A percentile compares a stretch with the other conserved stretches of the same genome.
Conservation (phyloP, 2,797 vertebrate species). For the Peromyscus melanophrys region DNA sequence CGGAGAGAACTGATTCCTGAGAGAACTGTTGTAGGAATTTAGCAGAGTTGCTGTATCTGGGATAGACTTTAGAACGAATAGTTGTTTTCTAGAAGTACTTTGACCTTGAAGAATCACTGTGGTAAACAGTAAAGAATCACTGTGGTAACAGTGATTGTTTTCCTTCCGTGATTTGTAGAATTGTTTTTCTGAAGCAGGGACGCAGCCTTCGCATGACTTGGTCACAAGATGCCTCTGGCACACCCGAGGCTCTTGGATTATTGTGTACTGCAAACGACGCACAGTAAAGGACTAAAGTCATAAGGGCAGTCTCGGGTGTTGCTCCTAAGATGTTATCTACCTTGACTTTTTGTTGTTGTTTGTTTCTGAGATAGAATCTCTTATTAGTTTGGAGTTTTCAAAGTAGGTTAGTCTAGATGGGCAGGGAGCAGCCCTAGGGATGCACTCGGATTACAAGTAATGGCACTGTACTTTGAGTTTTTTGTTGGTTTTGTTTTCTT, state of each 20-base stretch:
- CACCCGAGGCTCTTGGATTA: no score
- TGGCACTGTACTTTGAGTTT: background rate
- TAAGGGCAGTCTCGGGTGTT: background rate
- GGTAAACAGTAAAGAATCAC: no score
- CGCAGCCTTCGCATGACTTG: no score
- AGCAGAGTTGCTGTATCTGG: background rate
- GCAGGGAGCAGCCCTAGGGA: background rate
- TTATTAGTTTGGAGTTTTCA: background rate
- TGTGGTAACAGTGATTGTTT: background rate
- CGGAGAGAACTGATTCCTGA: background rate
- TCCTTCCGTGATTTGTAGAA: no score
- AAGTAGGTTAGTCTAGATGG: background rate
- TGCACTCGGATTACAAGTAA: background rate
- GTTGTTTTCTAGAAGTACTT: background rate
- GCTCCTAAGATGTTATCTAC: background rate
- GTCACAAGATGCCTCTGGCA: no score
- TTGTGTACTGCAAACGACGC: no score
- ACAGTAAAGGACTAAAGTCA: no score
- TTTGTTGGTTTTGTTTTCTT: background rate
- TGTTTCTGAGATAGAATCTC: background rate
- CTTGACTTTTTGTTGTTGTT: background rate
- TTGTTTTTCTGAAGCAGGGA: no score
- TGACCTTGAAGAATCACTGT: background rate
- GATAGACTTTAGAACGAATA: background rate
- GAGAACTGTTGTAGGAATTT: background rate